phyloP scores from a whole-genome alignment of 2,888 invertebrate species.

The Rhimphoctona megacephalus region DNA sequence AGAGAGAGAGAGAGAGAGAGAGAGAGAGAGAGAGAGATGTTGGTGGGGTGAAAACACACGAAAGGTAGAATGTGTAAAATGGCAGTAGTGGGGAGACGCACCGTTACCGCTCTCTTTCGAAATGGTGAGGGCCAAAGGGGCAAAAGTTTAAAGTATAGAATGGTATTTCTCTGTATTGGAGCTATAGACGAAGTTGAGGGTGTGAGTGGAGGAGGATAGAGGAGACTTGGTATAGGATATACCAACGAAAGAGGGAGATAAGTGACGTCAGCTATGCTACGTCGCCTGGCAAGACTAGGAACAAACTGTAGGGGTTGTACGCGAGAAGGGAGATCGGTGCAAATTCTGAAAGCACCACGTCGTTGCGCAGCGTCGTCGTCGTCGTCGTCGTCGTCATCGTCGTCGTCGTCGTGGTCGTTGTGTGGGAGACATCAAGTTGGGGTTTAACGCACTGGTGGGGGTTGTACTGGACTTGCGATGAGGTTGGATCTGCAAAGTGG shows the following conservation, averaged over 20 bases:
- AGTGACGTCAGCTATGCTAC: slow-evolving; percentile 21
- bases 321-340: slow-evolving; percentile 31
- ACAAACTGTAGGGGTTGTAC: slow-evolving; percentile 23
- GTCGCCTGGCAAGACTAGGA: slow-evolving; percentile 31
- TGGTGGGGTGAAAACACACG: slow-evolving; percentile 59
- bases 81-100: slow-evolving; percentile 23
- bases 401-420: slow-evolving; percentile 17
- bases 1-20: not conserved
- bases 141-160: not conserved
- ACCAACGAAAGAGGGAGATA: not conserved
- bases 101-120: slow-evolving; percentile 3
- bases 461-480: slow-evolving; percentile 57
- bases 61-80: slow-evolving; percentile 19
- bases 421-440: slow-evolving; percentile 27
- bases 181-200: slow-evolving; percentile 1
- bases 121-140: slow-evolving; percentile 24
- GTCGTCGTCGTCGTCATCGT: slow-evolving; percentile 16
- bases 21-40: slow-evolving; percentile 12
- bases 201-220: slow-evolving; percentile 2
- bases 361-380: slow-evolving; percentile 55
- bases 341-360: slow-evolving; percentile 56
- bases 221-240: slow-evolving; percentile 4
- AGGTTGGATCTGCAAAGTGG: slow-evolving; percentile 52
- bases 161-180: slow-evolving; percentile 5
- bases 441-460: slow-evolving; percentile 36